Percentiles rank a stretch among this genome's conserved stretches.
phyloP scores from a whole-genome alignment of 2,797 vertebrate genomes.

The Ctenosaura bakeri region DNA sequence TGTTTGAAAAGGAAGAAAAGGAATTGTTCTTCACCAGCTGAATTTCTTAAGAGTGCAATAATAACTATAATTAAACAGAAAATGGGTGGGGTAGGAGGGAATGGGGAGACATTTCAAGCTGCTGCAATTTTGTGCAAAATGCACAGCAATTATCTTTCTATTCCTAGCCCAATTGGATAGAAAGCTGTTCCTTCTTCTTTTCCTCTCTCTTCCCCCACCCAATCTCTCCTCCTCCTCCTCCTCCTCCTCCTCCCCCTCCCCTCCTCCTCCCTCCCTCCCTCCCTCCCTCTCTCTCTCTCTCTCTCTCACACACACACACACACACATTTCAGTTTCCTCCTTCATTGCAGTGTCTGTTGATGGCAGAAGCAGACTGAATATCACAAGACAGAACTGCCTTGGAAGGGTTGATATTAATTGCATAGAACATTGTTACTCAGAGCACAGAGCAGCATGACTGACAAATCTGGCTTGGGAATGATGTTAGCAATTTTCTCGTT shows the following conservation, averaged over 20 bases:
- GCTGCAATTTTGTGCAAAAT: slow-evolving; percentile 57
- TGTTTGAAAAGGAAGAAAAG: slow-evolving; percentile 57
- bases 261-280: background rate
- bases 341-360: slow-evolving; percentile 33
- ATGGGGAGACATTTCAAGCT: slow-evolving; percentile 59
- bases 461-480: slow-evolving; percentile 51
- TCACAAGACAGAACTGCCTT: slow-evolving; percentile 53
- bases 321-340: background rate
- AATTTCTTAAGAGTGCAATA: slow-evolving; percentile 71
- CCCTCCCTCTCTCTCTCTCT: background rate
- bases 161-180: slow-evolving; percentile 42
- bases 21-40: slow-evolving; percentile 66
- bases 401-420: slow-evolving; percentile 70
- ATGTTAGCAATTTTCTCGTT: slow-evolving; percentile 66
- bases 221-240: rapidly evolving
- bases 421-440: slow-evolving; percentile 62
- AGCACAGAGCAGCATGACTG: slow-evolving; percentile 66
- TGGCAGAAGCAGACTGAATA: slow-evolving; percentile 33
- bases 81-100: slow-evolving; percentile 48
- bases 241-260: rapidly evolving
- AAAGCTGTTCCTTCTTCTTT: background rate
- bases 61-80: slow-evolving; percentile 75
- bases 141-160: slow-evolving; percentile 55
- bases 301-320: no score
- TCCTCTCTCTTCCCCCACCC: rapidly evolving